Evolutionary conservation across 2,888 invertebrate species (phyloP), one percentile per base, ranked within the genome.

Genomic region (Galerucella calmariensis): DNA sequence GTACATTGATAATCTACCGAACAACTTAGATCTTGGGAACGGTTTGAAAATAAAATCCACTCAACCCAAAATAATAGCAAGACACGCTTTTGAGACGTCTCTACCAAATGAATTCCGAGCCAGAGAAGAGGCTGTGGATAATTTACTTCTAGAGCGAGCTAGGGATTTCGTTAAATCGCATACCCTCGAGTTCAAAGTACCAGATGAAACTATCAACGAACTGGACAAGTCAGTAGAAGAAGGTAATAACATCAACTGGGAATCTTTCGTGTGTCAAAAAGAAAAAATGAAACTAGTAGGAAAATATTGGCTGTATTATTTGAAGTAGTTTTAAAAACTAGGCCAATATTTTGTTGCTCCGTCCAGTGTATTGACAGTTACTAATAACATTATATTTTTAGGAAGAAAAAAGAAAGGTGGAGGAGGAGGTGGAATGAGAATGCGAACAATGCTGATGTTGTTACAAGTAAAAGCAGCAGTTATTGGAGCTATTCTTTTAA

Each of bases 381-480:
- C 35, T 41, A 14, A 11, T 14, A 12, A 48, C 48, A 12, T 27
- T 20, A 53, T 59, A 24, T 14, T 46, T 62, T 3, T 35, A 77
- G 75, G 73, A 16, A 72, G 77, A 44, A 94, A 94, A 89, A 94
- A 77, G 24, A 69, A 72, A n/a, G 67, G 70, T 4, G 75, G 70
- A 2, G 75, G 70, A 2, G 75, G 72, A 2, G 77, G 78, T 2
- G 81, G 81, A 5, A 92, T 94, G 90, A 91, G 92, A 83, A 91
- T 95, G 82, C 86, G 93, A 85, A 93, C 94, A 61, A 90, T 95
- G 86, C 89, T 95, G 81, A 89, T 94, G 83, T 91, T 95, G 73
- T 89, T 95, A 85, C 94, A 94, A 84, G 88, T 95, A 86, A 95
- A 95, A 89, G 92, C 92, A 74, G 94, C 94, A 79, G 92, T 93